Evolutionary conservation across 2,113 vertebrate genomes (phyloP), one percentile per base, ranked within the genome.

Genomic region (Percopsis transmontana): DNA sequence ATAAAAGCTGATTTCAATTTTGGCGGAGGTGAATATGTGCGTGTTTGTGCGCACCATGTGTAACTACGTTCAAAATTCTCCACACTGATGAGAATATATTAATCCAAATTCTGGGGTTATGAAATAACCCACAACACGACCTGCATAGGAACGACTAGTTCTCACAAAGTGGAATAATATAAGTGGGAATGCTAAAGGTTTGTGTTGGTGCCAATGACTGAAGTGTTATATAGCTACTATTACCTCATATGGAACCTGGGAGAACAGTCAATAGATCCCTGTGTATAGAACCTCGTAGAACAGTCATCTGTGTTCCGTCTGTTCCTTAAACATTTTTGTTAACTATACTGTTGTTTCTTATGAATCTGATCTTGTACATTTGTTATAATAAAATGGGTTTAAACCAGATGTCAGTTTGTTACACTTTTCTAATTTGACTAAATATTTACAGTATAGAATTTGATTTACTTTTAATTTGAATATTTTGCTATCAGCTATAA

Each of bases 341-440:
- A 93, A 93, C 89, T 86, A 91, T 94, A 89, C 87, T 95, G 94
- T 95, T 93, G 90, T 95, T 95, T 95, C 94, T 90, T 94, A 95
- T 94, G 88, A 94, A 94, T 95, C 93, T 90, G 92, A 92, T 93
- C 95, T 96, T 96, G 95, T 97, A 94, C 94, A 94, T 95, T 92
- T 97, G 94, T 96, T 93, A 96, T 96, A 97, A 97, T 96, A 95
- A 97, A 96, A 91, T 82, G 78, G 88, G 77, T 76, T 69, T 44
- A 5, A 86, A 72, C 87, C 84, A 62, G 56, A 74, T 4, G 7
- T 58, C 0, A 1, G 8, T 62, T 27, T 5, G 20, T 61, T 47
- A 62, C 20, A 44, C 6, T 14, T 2, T 44, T 12, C 5, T 1
- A 4, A 14, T 14, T 44, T 14, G 2, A 44, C 11, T 44, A 5